Evolutionary conservation across 2,113 vertebrate species (phyloP).

Genomic region (Monopterus albus): DNA sequence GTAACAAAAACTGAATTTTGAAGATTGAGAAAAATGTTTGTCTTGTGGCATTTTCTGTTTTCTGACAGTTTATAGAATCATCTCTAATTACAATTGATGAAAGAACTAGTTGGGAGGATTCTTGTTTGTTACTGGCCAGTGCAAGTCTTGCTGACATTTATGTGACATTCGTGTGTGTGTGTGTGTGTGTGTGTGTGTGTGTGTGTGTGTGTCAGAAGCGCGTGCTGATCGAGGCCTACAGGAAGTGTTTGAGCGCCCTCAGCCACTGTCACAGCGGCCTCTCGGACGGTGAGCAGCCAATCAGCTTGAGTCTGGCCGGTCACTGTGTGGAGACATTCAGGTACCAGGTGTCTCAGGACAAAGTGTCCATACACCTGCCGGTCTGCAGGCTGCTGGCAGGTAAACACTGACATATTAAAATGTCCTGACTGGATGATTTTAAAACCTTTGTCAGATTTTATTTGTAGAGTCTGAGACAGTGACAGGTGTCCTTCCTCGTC

Average conservation of each 20-base stretch:
- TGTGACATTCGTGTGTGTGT: too few relatives aligned
- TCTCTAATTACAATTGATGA: too few relatives aligned
- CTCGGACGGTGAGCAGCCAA: slow-evolving; percentile 93
- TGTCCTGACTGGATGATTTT: background rate
- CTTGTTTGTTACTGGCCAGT: too few relatives aligned
- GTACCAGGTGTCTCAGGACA: slow-evolving; percentile 97
- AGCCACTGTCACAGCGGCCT: slow-evolving; percentile 91
- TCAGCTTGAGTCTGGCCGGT: slow-evolving; percentile 91
- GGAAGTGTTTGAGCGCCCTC: slow-evolving; percentile 89
- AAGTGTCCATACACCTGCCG: slow-evolving; percentile 97
- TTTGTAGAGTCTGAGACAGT: too few relatives aligned
- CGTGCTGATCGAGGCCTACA: slow-evolving; percentile 95
- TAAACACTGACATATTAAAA: slow-evolving; percentile 62
- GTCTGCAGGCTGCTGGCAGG: slow-evolving; percentile 96
- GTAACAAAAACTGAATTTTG: too few relatives aligned
- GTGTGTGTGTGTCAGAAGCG: slow-evolving; percentile 85
- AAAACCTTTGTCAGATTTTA: too few relatives aligned
- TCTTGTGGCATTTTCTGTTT: too few relatives aligned
- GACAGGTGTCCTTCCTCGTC: background rate
- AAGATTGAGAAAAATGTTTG: too few relatives aligned
- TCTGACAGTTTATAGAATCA: too few relatives aligned
- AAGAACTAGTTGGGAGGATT: too few relatives aligned
- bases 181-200: too few relatives aligned
- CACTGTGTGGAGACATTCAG: slow-evolving; percentile 95
- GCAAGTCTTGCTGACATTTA: too few relatives aligned